Conservation (phyloP, 2,888 invertebrate species). For the Drosophila cyrtoloma region DNA sequence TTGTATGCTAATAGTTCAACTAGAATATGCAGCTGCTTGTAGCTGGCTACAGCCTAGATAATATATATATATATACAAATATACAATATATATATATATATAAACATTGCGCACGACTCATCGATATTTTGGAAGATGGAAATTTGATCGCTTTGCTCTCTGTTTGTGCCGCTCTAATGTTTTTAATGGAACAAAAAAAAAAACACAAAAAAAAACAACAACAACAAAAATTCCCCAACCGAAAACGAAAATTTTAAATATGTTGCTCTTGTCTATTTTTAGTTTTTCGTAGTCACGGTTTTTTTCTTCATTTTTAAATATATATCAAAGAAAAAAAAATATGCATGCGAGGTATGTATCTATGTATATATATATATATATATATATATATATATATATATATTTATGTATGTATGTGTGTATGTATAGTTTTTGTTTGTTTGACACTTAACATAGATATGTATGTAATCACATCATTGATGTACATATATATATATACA, state of each 20-base stretch:
- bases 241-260: constrained; percentile 44
- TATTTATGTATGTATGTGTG: constrained; percentile 3
- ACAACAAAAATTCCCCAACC: constrained; percentile 18
- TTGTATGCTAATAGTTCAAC: neutral
- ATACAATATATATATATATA: neutral
- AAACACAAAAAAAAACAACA: neutral
- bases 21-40: neutral
- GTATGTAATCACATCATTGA: neutral
- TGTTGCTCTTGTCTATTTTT: constrained; percentile 67
- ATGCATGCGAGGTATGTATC: constrained; percentile 10
- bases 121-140: constrained; percentile 66
- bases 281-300: constrained; percentile 60
- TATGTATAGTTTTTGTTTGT: constrained; percentile 7
- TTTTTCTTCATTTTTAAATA: constrained; percentile 13
- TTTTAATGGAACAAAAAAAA: constrained; percentile 57
- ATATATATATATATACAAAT: neutral
- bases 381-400: neutral
- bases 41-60: neutral
- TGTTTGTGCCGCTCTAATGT: constrained; percentile 39
- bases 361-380: constrained; percentile 7
- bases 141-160: constrained; percentile 62
- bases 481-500: constrained; percentile 6
- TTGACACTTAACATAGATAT: constrained; percentile 6
- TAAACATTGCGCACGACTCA: constrained; percentile 67
- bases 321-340: constrained; percentile 15